A percentile compares a stretch with the other conserved stretches of the same genome.
Evolutionary conservation across 2,797 vertebrate genomes (phyloP).

Genomic region (Morus bassanus): DNA sequence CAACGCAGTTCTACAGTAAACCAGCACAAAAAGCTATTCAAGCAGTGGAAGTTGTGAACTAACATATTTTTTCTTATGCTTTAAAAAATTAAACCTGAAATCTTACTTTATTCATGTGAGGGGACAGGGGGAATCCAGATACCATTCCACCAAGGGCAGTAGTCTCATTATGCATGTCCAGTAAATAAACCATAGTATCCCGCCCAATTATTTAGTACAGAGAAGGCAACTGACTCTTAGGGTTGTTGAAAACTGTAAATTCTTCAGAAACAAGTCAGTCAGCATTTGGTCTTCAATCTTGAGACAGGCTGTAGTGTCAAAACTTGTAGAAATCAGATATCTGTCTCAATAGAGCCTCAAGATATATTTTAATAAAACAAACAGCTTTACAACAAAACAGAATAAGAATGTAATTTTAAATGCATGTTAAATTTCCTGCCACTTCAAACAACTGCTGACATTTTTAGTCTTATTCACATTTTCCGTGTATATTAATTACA

Average conservation of each 20-base stretch:
- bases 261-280: background rate
- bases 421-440: background rate
- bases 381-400: background rate
- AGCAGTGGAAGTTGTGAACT: background rate
- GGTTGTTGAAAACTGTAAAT: background rate
- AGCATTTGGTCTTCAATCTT: background rate
- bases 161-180: background rate
- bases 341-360: background rate
- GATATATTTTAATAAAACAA: background rate
- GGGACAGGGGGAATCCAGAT: background rate
- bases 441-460: constrained; percentile 14
- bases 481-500: background rate
- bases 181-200: background rate
- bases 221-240: background rate
- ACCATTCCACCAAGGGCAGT: background rate
- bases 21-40: background rate
- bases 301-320: background rate
- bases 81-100: background rate
- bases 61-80: background rate
- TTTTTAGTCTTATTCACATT: constrained; percentile 5
- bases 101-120: background rate
- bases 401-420: background rate
- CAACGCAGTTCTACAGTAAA: background rate
- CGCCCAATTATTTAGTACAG: background rate
- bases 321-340: background rate